A percentile compares a stretch with the other conserved stretches of the same genome.
Conservation (phyloP, 2,113 vertebrate genomes). For the Hyla sarda region DNA sequence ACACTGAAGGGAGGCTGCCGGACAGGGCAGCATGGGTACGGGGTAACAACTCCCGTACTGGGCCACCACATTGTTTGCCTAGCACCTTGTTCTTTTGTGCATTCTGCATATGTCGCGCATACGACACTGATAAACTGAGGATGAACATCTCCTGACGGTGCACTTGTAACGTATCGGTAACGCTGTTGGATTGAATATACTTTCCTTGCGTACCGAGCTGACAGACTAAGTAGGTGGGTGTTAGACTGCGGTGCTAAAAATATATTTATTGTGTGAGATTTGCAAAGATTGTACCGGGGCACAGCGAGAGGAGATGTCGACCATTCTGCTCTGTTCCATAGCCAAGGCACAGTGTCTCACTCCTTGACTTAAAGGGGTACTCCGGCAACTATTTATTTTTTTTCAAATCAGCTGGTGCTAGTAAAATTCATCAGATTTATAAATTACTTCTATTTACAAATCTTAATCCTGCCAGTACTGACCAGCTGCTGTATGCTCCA, state of each 20-base stretch:
- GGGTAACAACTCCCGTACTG: too few species aligned
- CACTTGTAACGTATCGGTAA: not conserved
- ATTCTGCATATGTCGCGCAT: not conserved
- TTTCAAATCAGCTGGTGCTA: too few species aligned
- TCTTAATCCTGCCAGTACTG: too few species aligned
- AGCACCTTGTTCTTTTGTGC: too few species aligned
- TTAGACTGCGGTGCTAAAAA: not conserved
- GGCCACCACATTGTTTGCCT: too few species aligned
- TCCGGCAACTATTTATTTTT: too few species aligned
- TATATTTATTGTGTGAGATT: not conserved
- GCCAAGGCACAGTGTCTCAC: not conserved
- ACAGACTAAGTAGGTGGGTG: conserved; percentile 10
- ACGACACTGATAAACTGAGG: not conserved
- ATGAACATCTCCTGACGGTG: not conserved
- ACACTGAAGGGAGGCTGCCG: too few species aligned
- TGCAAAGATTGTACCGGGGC: not conserved
- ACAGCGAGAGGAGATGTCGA: not conserved
- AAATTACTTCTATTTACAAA: too few species aligned
- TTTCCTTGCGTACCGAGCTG: not conserved
- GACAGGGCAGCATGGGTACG: too few species aligned
- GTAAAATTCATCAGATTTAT: too few species aligned
- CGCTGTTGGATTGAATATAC: not conserved
- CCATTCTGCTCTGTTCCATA: not conserved
- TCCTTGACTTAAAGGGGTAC: not conserved
- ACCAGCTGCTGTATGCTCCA: too few species aligned